Evolutionary conservation across 92 coral and sea anemone genomes (phyloP), one percentile per base, ranked within the genome.

Genomic region (Epizoanthus illoricatus): DNA sequence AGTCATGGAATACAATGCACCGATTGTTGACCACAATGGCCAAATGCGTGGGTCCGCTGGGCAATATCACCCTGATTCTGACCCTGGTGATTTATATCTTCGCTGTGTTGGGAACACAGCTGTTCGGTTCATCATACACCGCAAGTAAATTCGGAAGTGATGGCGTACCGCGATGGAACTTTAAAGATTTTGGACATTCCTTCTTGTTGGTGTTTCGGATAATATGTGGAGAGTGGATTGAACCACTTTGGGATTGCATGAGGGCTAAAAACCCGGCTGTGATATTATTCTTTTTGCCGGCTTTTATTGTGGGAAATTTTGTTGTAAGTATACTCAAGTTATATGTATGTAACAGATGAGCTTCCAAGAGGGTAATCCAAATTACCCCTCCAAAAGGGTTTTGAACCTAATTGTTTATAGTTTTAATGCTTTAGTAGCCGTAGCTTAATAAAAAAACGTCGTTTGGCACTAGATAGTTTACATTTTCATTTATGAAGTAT

Each of bases 181-280:
- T 86, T 54, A 62, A 57, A n/a, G 65, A 80, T 39, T 86, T 86
- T 65, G 69, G 74, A 24, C 89, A 86, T 21, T 86, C 89, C 41
- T 86, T 80, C 59, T 80, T 86, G 89, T 64, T 86, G 61, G 79
- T 86, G 41, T 86, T 86, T 40, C 81, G 89, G 3, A 79, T 86
- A 42, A 79, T 81, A 33, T 86, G 89, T 28, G 89, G 89, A n/a
- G 89, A 86, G 23, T 86, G 89, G 89, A 80, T 86, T 42, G 65
- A 86, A 52, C 85, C 89, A n/a, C 39, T 86, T 58, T 86, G 89
- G 89, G 85, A 49, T 62, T 86, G 85, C 43, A 86, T 86, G 89
- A 21, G 71, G 43, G 89, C 81, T 0, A 39, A 52, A 19, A 64
- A 74, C 63, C 66, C 60, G 16, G 67, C 70, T 40, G 75, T 57